Evolutionary conservation across 1,140 invertebrate genomes (phyloP).

Genomic region (Tetramorium simillimum): DNA sequence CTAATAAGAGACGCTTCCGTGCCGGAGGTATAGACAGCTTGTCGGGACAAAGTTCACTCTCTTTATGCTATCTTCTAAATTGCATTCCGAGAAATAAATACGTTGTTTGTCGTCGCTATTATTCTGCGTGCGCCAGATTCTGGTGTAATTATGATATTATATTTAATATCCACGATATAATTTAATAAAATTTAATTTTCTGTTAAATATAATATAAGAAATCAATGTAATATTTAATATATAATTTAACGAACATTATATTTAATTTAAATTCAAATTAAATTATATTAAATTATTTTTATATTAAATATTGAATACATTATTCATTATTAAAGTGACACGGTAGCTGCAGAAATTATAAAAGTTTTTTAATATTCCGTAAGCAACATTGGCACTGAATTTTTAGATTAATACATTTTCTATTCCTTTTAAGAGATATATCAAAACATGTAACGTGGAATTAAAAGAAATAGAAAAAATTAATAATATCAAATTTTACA

Average conservation of each 20-base stretch:
- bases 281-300: background rate
- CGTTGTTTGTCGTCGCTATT: background rate
- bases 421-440: background rate
- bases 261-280: background rate
- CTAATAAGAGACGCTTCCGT: conserved; percentile 30
- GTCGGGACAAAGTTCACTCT: background rate
- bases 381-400: background rate
- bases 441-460: background rate
- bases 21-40: conserved; percentile 17
- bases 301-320: background rate
- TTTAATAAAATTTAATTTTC: background rate
- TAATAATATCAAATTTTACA: background rate
- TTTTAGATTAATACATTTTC: background rate
- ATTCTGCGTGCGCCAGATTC: background rate
- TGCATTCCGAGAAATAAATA: conserved; percentile 20
- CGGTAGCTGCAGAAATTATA: background rate
- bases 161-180: background rate
- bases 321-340: background rate
- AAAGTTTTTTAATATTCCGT: background rate
- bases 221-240: no score
- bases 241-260: no score
- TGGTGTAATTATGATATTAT: background rate
- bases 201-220: no score
- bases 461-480: background rate
- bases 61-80: conserved; percentile 12